A percentile compares a stretch with the other conserved stretches of the same genome.
These are phyloP conservation scores for Eupeodes luniger DNA, from an alignment of 2,888 invertebrate genomes.

Conservation along the genomic window DNA sequence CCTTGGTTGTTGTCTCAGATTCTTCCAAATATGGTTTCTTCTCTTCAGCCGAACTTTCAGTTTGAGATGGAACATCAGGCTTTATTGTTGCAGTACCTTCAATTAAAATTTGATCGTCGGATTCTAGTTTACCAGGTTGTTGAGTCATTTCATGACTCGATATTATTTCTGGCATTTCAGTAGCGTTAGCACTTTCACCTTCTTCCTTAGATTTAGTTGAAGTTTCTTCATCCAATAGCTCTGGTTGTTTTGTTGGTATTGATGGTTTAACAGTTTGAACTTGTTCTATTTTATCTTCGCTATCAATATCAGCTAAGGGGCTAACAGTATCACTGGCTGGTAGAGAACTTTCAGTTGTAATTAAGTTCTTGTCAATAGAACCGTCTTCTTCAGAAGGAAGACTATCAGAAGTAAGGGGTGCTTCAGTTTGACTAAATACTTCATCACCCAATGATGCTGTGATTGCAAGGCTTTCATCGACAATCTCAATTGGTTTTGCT, in stretches of 20 bases:
- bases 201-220: constrained; percentile 69
- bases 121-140: constrained; percentile 67
- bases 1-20: constrained; percentile 43
- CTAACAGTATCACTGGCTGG: constrained; percentile 40
- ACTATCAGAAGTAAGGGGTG: neutral
- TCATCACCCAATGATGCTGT: neutral
- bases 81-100: constrained; percentile 44
- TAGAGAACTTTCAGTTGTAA: constrained; percentile 41
- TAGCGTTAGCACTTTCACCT: constrained; percentile 40
- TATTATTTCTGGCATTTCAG: constrained; percentile 4
- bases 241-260: constrained; percentile 5
- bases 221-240: constrained; percentile 58
- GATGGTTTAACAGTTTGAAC: constrained; percentile 21
- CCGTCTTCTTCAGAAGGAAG: constrained; percentile 30
- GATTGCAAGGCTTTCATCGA: neutral
- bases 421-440: constrained; percentile 6
- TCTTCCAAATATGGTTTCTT: constrained; percentile 64
- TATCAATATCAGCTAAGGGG: constrained; percentile 39
- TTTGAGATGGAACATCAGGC: constrained; percentile 21
- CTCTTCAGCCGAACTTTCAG: constrained; percentile 16
- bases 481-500: neutral
- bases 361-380: constrained; percentile 34
- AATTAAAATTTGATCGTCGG: constrained; percentile 69
- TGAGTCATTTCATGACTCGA: constrained; percentile 35
- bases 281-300: constrained; percentile 24